Percentiles rank a stretch among this genome's conserved stretches.
Conservation (phyloP, 2,113 vertebrate species). For the Aspiorhynchus laticeps region DNA sequence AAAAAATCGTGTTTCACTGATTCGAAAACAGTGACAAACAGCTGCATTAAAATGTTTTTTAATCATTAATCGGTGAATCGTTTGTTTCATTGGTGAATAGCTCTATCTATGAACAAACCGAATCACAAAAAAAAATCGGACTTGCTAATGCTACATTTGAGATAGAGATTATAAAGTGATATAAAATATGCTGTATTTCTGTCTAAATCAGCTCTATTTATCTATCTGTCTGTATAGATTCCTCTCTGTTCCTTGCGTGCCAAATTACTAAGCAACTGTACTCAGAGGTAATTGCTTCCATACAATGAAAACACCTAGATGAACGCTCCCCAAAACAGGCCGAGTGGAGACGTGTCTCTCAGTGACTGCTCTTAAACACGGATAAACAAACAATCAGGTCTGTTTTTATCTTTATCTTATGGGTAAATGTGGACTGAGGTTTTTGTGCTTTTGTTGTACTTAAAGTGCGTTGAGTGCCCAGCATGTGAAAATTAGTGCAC, state of each 20-base stretch:
- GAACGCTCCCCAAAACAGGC: neutral
- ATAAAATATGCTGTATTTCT: too few relatives aligned
- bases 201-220: neutral
- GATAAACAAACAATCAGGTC: conserved; percentile 21
- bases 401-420: too few relatives aligned
- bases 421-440: conserved; percentile 19
- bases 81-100: neutral
- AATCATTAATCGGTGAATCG: neutral
- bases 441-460: neutral
- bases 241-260: neutral
- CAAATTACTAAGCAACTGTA: conserved; percentile 35
- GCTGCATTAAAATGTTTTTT: neutral
- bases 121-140: neutral
- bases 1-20: neutral
- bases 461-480: neutral
- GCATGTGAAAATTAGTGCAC: conserved; percentile 7
- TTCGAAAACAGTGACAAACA: neutral
- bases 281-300: conserved; percentile 47
- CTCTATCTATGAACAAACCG: neutral
- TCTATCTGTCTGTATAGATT: neutral
- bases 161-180: too few relatives aligned
- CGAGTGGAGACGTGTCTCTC: neutral
- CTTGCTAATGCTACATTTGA: neutral
- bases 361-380: neutral
- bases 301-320: conserved; percentile 38